These are phyloP conservation scores for Melangyna quadrimaculata DNA, from an alignment of 2,888 invertebrate genomes.

Conservation along the genomic window DNA sequence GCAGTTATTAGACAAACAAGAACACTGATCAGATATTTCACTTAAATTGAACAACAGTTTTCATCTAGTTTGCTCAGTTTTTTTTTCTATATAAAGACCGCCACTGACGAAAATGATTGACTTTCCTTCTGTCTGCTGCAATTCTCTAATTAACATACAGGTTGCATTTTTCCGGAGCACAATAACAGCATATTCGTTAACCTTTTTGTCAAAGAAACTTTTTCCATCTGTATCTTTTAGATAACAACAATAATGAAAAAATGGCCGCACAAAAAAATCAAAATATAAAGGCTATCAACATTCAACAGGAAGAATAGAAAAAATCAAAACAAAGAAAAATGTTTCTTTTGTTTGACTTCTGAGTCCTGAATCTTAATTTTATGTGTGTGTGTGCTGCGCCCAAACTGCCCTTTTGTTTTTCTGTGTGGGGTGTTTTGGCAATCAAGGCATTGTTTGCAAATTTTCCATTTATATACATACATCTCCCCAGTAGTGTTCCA, in stretches of 20 bases:
- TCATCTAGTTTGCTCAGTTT: too few species aligned
- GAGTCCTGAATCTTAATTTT: constrained; percentile 38
- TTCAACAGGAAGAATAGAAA: constrained; percentile 1
- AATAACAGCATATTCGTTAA: not conserved
- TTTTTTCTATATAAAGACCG: too few species aligned
- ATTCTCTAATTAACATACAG: not conserved
- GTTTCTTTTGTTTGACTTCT: constrained; percentile 41
- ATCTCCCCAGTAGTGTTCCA: not conserved
- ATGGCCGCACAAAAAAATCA: not conserved
- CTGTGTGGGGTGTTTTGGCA: constrained; percentile 10
- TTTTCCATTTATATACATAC: constrained; percentile 57
- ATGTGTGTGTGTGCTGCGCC: constrained; percentile 16
- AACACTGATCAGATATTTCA: too few species aligned
- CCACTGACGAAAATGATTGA: too few species aligned
- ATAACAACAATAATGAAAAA: not conserved
- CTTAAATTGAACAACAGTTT: too few species aligned
- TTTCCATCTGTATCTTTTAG: not conserved
- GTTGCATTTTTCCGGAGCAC: not conserved
- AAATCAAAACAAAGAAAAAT: constrained; percentile 7
- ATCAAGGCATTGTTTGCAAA: constrained; percentile 60
- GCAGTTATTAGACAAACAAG: too few species aligned
- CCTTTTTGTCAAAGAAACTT: not conserved
- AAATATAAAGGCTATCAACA: constrained; percentile 17
- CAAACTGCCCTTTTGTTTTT: constrained; percentile 54
- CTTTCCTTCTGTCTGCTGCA: not conserved